These are phyloP conservation scores for Pharmacophagus antenor DNA, from an alignment of 2,888 invertebrate genomes.

Conservation along the genomic window DNA sequence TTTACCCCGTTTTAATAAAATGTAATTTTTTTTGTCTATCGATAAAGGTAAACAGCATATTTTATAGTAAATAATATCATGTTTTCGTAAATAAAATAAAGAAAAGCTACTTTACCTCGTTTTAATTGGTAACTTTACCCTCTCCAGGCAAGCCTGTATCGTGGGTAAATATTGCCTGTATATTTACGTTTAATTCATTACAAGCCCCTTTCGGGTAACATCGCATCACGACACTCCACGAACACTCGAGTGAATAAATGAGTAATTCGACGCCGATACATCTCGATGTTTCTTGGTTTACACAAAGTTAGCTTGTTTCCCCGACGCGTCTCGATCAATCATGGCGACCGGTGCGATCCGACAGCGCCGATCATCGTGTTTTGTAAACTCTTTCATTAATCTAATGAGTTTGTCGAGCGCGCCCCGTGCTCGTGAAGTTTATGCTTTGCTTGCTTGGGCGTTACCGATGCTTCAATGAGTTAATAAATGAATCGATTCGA, in stretches of 20 bases:
- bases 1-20: neutral
- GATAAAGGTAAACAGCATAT: neutral
- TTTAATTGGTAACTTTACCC: constrained; percentile 1
- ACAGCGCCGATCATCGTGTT: constrained; percentile 49
- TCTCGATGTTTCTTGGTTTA: constrained; percentile 47
- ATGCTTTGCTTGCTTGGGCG: constrained; percentile 53
- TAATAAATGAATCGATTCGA: constrained; percentile 61
- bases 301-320: constrained; percentile 31
- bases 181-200: constrained; percentile 51
- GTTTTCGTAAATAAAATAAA: neutral
- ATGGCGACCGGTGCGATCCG: constrained; percentile 44
- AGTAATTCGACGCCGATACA: constrained; percentile 58
- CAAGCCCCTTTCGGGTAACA: constrained; percentile 39
- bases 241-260: constrained; percentile 67
- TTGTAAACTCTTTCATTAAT: constrained; percentile 77
- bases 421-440: constrained; percentile 39
- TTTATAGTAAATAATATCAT: neutral
- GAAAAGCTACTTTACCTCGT: neutral
- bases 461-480: constrained; percentile 53
- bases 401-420: constrained; percentile 62
- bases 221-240: constrained; percentile 58
- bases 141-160: neutral
- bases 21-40: neutral
- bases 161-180: neutral
- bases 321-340: constrained; percentile 56